Conservation (phyloP, 2,797 vertebrate species). For the Pseudochirops cupreus region DNA sequence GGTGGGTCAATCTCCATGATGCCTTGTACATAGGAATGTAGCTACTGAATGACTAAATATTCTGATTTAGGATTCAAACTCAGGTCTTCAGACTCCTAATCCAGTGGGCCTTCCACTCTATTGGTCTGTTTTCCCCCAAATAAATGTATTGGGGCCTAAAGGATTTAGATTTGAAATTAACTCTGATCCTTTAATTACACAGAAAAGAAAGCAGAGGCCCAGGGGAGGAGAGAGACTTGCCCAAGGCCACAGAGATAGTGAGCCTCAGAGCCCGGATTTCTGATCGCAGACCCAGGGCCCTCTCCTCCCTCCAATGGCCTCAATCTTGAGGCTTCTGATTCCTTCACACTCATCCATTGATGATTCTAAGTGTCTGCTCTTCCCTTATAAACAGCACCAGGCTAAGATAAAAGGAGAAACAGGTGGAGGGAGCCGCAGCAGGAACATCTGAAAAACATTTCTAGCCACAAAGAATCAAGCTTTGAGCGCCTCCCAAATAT, state of each 20-base stretch:
- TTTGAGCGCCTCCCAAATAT: neutral
- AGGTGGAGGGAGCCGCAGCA: neutral
- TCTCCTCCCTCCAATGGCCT: neutral
- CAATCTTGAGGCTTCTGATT: neutral
- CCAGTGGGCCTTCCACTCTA: neutral
- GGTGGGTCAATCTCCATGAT: neutral
- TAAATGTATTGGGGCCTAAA: neutral
- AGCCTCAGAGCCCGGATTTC: fast-evolving
- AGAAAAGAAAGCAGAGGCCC: neutral
- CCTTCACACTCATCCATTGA: neutral
- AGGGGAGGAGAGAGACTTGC: neutral
- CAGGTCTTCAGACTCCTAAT: neutral
- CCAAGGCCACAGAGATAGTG: neutral
- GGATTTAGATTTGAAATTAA: neutral
- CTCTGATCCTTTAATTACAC: neutral
- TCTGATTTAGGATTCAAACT: neutral
- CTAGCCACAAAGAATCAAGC: neutral
- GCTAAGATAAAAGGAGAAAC: fast-evolving
- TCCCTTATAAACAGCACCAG: neutral
- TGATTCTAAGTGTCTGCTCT: neutral
- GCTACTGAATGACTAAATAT: neutral
- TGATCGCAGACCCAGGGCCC: no score
- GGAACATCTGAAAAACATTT: neutral
- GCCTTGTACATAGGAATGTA: neutral
- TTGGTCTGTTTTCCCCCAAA: neutral